Evolutionary conservation across 2,113 vertebrate species (phyloP), one percentile per base, ranked within the genome.

Genomic region (Hassar affinis): DNA sequence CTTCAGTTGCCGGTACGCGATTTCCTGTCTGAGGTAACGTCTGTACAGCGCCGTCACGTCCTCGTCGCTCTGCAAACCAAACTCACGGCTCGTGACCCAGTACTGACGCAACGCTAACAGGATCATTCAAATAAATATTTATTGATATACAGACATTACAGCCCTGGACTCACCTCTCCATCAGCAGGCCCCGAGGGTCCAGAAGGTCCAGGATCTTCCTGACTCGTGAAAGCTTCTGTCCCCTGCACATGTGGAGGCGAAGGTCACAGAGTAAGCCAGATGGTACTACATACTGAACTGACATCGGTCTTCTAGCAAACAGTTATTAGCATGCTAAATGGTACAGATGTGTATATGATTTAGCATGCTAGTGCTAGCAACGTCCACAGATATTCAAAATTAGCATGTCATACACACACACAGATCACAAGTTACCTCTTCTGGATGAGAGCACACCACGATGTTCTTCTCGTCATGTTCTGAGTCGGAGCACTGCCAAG

Each of bases 11-110:
- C 88, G 66, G 59, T 89, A 89, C 1, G 86, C 81, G 33, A 89
- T 89, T 71, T 89, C 88, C 64, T 89, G 88, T 52, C 75, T 87
- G 38, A 88, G 85, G 75, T 86, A 86, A 25, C 78, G 83, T 54
- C 82, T 86, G 33, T 86, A 88, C 15, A 88, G 62, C 18, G 76
- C 59, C 30, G 81, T 86, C 38, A 88, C 85, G 22, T 88, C 87
- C 51, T 88, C 87, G 12, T 79, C 83, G 45, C 84, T 80, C 83
- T 77, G 47, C 57, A 78, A 83, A 75, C 9, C n/a, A 61, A 84
- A 57, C 78, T 35, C 38, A 71, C 2, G 25, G 56, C 20, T 79
- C 52, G 17, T 61, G 11, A 72, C 27, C 38, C 33, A 9, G 61
- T 33, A 33, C 27, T 64, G 2, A 18, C 9, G 8, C 15, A 35